Conservation (phyloP, 2,113 vertebrate genomes). For the Apteryx owenii region DNA sequence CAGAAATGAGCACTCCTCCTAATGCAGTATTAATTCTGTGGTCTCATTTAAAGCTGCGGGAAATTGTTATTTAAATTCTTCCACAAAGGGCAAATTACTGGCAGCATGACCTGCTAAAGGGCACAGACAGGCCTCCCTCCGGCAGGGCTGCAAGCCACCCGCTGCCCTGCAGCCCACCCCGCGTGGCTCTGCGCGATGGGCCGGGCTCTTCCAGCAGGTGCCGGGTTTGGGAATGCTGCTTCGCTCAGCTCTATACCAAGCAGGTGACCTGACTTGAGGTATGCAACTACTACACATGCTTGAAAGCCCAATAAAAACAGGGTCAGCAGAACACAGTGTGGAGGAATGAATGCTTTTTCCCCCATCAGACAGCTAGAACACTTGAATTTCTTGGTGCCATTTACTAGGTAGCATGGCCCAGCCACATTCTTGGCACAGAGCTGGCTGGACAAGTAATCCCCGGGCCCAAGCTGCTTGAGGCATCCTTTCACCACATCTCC, state of each 20-base stretch:
- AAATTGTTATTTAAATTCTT: not conserved
- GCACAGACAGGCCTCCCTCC: not conserved
- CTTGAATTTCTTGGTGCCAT: not conserved
- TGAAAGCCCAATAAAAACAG: not conserved
- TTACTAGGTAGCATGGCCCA: not conserved
- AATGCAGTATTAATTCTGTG: not conserved
- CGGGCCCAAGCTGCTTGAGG: not conserved
- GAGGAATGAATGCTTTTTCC: not conserved
- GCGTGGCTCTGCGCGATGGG: not conserved
- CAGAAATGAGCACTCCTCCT: not conserved
- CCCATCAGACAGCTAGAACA: not conserved
- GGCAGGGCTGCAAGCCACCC: rapidly evolving
- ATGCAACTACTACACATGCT: not conserved
- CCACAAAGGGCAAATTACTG: not conserved
- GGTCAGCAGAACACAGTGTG: not conserved
- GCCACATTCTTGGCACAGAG: not conserved
- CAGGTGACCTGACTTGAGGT: not conserved
- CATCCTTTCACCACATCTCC: not conserved
- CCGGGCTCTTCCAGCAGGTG: not conserved
- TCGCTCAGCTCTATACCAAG: not conserved
- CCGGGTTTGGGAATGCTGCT: not conserved
- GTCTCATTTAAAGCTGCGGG: not conserved
- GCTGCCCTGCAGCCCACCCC: not conserved
- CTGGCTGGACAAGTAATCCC: not conserved
- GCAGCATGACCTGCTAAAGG: not conserved